These are phyloP conservation scores for Clamator glandarius DNA, from an alignment of 2,797 vertebrate species.

Conservation along the genomic window DNA sequence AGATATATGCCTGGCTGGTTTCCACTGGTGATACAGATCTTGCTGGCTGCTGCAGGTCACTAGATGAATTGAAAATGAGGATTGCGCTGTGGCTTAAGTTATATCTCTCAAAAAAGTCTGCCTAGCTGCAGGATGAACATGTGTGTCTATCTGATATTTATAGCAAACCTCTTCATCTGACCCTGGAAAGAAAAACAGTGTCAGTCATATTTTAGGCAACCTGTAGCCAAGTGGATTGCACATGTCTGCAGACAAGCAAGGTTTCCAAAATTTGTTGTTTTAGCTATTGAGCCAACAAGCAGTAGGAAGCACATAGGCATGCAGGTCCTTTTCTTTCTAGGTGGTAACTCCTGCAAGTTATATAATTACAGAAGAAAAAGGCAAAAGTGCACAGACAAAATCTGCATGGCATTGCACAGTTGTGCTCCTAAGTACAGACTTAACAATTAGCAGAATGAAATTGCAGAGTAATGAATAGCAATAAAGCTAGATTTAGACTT, in stretches of 20 bases:
- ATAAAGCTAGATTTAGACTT: not conserved
- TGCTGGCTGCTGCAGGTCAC: not conserved
- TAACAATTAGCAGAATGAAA: not conserved
- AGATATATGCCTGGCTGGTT: not conserved
- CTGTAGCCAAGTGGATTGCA: not conserved
- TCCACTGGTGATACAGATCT: not conserved
- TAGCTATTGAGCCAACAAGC: not conserved
- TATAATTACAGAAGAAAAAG: not conserved
- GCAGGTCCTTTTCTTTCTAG: not conserved
- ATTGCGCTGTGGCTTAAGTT: not conserved
- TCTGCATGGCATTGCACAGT: not conserved
- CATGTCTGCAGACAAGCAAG: not conserved
- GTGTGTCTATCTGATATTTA: not conserved
- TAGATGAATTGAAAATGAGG: not conserved
- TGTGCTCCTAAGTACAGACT: not conserved
- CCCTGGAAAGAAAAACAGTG: not conserved
- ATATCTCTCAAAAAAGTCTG: not conserved
- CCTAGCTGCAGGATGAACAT: not conserved
- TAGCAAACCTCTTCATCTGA: not conserved
- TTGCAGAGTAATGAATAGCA: not conserved
- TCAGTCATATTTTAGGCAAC: not conserved
- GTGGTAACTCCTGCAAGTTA: not conserved
- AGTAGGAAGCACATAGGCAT: not conserved
- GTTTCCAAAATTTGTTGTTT: not conserved
- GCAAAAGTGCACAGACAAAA: not conserved